Percentiles rank a stretch among this genome's conserved stretches.
phyloP scores from a whole-genome alignment of 2,888 invertebrate species.

The Drosophila rellima region DNA sequence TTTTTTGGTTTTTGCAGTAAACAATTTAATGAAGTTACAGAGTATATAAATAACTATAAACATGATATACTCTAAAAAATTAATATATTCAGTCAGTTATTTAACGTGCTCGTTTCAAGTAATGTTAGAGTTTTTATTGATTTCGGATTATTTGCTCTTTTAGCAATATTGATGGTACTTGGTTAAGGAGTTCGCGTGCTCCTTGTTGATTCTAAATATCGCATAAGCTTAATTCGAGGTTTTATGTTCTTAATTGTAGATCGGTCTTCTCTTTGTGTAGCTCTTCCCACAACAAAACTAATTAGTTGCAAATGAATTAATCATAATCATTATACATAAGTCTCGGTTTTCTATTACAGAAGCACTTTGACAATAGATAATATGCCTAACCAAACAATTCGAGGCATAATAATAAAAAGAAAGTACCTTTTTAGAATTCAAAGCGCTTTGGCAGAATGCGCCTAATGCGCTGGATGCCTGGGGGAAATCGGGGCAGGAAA shows the following conservation, averaged over 20 bases:
- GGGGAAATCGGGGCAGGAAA: constrained; percentile 57
- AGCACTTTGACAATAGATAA: constrained; percentile 8
- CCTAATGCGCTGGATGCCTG: constrained; percentile 70
- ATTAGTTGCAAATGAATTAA: constrained; percentile 8
- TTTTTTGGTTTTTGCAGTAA: constrained; percentile 33
- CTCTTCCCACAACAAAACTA: not conserved
- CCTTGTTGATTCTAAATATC: too few species aligned
- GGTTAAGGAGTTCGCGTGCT: too few species aligned
- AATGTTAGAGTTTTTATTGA: too few species aligned
- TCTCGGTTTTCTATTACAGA: not conserved
- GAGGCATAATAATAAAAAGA: constrained; percentile 59
- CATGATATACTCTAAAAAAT: not conserved
- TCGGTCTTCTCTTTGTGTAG: too few species aligned
- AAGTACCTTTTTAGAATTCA: constrained; percentile 76
- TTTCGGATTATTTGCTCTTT: too few species aligned
- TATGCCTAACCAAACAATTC: constrained; percentile 29
- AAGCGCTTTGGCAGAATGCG: constrained; percentile 37
- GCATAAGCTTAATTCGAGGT: too few species aligned
- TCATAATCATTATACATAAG: not conserved
- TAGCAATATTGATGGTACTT: too few species aligned
- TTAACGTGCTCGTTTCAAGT: too few species aligned
- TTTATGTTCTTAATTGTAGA: too few species aligned
- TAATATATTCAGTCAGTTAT: not conserved
- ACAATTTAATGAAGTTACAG: constrained; percentile 57
- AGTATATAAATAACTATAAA: constrained; percentile 33